These are phyloP conservation scores for Tapera naevia DNA, from an alignment of 2,797 vertebrate species.

Conservation along the genomic window DNA sequence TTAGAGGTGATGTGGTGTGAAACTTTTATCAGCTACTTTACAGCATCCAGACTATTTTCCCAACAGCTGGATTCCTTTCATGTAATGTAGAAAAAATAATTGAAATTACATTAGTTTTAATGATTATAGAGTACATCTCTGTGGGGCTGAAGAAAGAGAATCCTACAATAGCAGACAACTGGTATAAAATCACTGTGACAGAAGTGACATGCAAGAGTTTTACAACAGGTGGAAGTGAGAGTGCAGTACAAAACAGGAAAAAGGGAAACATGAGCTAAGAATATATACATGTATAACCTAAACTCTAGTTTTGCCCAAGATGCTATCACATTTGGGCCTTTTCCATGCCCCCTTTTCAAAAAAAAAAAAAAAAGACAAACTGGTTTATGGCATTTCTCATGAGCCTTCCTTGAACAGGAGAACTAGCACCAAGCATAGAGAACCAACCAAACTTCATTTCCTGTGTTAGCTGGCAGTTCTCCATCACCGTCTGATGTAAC, in stretches of 20 bases:
- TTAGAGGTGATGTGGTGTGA: background rate
- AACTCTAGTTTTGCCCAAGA: background rate
- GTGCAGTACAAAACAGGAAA: background rate
- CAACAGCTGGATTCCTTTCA: background rate
- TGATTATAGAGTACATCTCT: background rate
- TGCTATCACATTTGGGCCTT: background rate
- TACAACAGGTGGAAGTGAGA: background rate
- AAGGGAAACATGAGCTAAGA: background rate
- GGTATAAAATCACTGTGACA: background rate
- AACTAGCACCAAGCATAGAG: background rate
- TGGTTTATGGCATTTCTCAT: background rate
- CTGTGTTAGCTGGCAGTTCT: background rate
- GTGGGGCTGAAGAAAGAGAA: background rate
- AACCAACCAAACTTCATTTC: background rate
- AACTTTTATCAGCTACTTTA: background rate
- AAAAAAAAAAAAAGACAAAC: background rate
- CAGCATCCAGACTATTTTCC: background rate
- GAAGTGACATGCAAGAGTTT: background rate
- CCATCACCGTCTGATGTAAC: background rate
- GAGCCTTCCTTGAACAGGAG: background rate
- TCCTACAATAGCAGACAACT: background rate
- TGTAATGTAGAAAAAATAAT: fast-evolving
- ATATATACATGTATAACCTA: background rate
- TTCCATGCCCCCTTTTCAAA: background rate
- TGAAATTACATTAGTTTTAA: background rate